phyloP scores from a whole-genome alignment of 2,797 vertebrate species.

The Oreochromis grahami region DNA sequence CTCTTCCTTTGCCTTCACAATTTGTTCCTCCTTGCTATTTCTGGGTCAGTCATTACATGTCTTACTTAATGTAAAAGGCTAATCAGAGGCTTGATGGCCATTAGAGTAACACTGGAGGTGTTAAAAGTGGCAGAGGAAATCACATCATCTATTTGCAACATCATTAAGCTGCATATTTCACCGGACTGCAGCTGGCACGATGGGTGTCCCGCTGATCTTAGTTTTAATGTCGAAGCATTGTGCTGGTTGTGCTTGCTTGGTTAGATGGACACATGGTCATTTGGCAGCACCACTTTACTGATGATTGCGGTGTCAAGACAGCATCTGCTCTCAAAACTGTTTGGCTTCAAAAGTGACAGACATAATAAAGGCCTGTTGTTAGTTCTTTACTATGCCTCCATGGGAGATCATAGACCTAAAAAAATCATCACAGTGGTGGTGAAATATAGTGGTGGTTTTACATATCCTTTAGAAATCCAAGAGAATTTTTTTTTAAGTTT shows the following conservation, averaged over 20 bases:
- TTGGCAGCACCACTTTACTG: background rate
- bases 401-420: background rate
- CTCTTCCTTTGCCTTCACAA: background rate
- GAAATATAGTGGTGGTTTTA: background rate
- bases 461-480: background rate
- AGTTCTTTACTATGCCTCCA: background rate
- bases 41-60: background rate
- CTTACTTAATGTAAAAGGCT: background rate
- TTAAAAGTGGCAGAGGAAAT: conserved; percentile 8
- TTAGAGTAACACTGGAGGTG: background rate
- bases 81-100: background rate
- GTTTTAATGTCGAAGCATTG: background rate
- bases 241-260: background rate
- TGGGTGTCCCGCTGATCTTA: background rate
- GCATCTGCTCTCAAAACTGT: conserved; percentile 16
- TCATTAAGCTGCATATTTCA: background rate
- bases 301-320: background rate
- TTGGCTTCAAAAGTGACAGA: background rate
- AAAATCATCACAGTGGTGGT: background rate
- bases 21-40: background rate
- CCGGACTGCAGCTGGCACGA: background rate
- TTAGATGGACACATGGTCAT: background rate
- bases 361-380: background rate
- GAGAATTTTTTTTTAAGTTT: background rate
- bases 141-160: background rate